Base-by-base conservation (phyloP, 2,797 vertebrate species). In the Hippoglossus hippoglossus region DNA sequence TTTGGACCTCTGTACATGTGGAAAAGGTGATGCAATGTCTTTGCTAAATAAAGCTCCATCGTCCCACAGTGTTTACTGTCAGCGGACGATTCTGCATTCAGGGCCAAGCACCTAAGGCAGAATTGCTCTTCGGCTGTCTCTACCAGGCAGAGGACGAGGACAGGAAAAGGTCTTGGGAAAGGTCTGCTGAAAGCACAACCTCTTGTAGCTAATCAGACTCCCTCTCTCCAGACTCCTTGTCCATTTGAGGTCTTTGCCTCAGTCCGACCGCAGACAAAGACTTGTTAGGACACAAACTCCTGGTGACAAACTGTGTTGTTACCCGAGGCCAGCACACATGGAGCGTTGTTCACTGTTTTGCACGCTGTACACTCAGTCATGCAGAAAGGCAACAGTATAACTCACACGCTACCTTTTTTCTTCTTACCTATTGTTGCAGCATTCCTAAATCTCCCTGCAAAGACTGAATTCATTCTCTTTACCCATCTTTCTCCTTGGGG, bases 171-270 rank as follows among this genome's bases (percentile, higher is more conserved):
- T 90, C 83, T 86, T 46, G 22, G 53, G 64, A 81, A 71, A 82
- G 79, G 79, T 87, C 75, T 71, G 73, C 64, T 13, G 28, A 73
- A 87, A 69, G 71, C 83, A 73, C 44, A 79, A 68, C 79, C 80
- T 67, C 66, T 75, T 80, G 81, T 79, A 59, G 71, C 77, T 83
- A 81, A 88, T 89, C 79, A 81, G 71, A 73, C 71, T 60, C 69
- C 80, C n/a, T 49, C 47, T 46, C 15, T 46, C 44, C 44, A 46
- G 44, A 46, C 44, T 15, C 12, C 18, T 77, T 72, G 70, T 78
- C 72, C 75, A 69, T 79, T 75, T 22, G 8, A 71, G 68, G 68
- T 67, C 73, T 77, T 82, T 66, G 53, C 75, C 58, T 90, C 68
- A 59, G 47, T 82, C 51, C 53, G 53, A 82, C 58, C 71, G 63